phyloP scores from a whole-genome alignment of 1,140 invertebrate species.

The Leptinotarsa texana region DNA sequence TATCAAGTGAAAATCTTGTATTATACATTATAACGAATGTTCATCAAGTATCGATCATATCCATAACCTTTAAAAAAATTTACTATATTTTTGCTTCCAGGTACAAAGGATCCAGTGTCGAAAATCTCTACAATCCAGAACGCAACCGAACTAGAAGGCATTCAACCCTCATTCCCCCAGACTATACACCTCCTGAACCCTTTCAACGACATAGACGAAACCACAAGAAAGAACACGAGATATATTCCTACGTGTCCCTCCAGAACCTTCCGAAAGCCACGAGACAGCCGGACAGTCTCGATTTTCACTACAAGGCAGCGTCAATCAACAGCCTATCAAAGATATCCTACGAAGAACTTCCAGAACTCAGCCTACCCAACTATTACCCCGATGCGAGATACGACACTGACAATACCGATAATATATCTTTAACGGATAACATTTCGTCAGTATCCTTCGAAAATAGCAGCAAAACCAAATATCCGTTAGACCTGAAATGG shows the following conservation, averaged over 20 bases:
- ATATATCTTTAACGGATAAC: conserved; percentile 53
- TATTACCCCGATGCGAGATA: conserved; percentile 56
- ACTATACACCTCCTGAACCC: conserved; percentile 20
- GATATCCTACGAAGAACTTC: conserved; percentile 40
- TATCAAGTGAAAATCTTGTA: too few relatives aligned
- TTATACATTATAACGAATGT: too few relatives aligned
- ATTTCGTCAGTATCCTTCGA: conserved; percentile 39
- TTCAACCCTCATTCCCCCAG: conserved; percentile 17
- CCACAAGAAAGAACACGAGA: neutral
- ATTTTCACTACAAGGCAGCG: conserved; percentile 65
- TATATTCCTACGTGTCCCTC: conserved; percentile 19
- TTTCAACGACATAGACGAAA: neutral
- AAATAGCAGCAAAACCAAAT: conserved; percentile 28
- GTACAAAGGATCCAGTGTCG: conserved; percentile 26
- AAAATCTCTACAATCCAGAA: conserved; percentile 23
- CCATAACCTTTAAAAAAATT: too few relatives aligned
- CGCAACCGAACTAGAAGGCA: conserved; percentile 4
- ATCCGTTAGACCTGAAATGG: conserved; percentile 25
- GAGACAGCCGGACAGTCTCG: conserved; percentile 50
- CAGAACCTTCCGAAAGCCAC: conserved; percentile 20
- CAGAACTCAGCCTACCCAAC: conserved; percentile 52
- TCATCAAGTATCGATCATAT: too few relatives aligned
- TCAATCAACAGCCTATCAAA: conserved; percentile 35
- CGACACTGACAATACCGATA: conserved; percentile 55
- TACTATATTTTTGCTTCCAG: conserved; percentile 28